Evolutionary conservation across 2,888 invertebrate species (phyloP).

Genomic region (Rhogogaster chlorosoma): DNA sequence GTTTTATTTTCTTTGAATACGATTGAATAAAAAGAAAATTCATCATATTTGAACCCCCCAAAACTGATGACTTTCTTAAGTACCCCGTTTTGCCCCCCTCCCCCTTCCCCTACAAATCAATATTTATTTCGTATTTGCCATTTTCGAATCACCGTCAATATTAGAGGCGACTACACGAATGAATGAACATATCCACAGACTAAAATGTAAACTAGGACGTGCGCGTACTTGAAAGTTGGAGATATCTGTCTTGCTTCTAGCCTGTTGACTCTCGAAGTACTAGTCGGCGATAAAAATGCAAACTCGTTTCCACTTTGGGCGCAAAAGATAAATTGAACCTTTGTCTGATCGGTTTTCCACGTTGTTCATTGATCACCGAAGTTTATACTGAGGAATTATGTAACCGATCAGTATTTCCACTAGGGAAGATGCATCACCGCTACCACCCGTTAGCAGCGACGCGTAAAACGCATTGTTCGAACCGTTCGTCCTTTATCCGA

Average conservation of each 20-base stretch:
- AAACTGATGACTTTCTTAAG: too few relatives aligned
- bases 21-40: too few relatives aligned
- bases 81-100: too few relatives aligned
- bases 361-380: not conserved
- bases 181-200: too few relatives aligned
- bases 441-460: not conserved
- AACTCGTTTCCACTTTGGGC: not conserved
- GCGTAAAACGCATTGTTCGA: slow-evolving; percentile 5
- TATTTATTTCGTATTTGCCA: too few relatives aligned
- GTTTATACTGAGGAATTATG: not conserved
- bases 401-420: not conserved
- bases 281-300: not conserved
- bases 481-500: slow-evolving; percentile 10
- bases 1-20: too few relatives aligned
- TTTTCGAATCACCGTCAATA: too few relatives aligned
- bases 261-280: not conserved
- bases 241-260: not conserved
- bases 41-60: too few relatives aligned
- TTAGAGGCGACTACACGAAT: too few relatives aligned
- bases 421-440: not conserved
- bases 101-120: too few relatives aligned
- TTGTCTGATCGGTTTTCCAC: not conserved
- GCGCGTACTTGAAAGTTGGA: not conserved
- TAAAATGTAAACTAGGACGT: not conserved
- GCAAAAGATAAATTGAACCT: not conserved